Percentiles rank a stretch among this genome's conserved stretches.
These are phyloP conservation scores for Drosophila anomalata DNA, from an alignment of 2,888 invertebrate species.

Conservation along the genomic window DNA sequence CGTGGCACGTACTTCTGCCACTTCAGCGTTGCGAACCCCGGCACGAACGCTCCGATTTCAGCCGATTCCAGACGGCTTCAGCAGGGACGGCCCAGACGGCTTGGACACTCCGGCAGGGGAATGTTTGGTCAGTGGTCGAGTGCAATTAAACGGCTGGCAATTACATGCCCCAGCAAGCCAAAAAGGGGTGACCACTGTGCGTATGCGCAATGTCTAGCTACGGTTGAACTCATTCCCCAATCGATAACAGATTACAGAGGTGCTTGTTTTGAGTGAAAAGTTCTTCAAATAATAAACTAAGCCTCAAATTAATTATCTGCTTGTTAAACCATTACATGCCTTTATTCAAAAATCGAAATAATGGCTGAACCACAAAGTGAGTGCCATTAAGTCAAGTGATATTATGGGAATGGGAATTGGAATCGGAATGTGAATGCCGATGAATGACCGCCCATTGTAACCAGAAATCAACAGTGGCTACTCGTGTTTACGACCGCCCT, in stretches of 20 bases:
- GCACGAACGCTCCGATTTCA: slow-evolving; percentile 51
- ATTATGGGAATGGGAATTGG: slow-evolving; percentile 36
- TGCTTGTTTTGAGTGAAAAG: not conserved
- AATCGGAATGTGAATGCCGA: slow-evolving; percentile 28
- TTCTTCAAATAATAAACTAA: not conserved
- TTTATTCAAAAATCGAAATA: slow-evolving; percentile 11
- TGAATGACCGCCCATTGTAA: slow-evolving; percentile 37
- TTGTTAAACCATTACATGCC: slow-evolving; percentile 20
- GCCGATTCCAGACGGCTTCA: slow-evolving; percentile 27
- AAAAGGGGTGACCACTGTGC: slow-evolving; percentile 27
- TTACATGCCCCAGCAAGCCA: slow-evolving; percentile 44
- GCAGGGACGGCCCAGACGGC: slow-evolving; percentile 18
- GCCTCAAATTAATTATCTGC: slow-evolving; percentile 3
- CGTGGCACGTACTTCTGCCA: slow-evolving; percentile 58
- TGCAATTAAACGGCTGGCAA: slow-evolving; percentile 62
- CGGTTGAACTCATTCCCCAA: slow-evolving; percentile 12
- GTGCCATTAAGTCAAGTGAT: slow-evolving; percentile 34
- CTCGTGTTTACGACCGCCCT: slow-evolving; percentile 31
- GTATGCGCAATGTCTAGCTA: slow-evolving; percentile 48
- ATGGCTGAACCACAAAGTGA: slow-evolving; percentile 16
- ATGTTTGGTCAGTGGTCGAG: slow-evolving; percentile 45
- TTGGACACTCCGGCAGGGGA: slow-evolving; percentile 23
- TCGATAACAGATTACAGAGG: slow-evolving; percentile 10
- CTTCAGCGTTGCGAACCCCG: slow-evolving; percentile 1
- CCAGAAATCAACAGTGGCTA: slow-evolving; percentile 31